These are phyloP conservation scores for Furcula furcula DNA, from an alignment of 2,888 invertebrate species.

Conservation along the genomic window DNA sequence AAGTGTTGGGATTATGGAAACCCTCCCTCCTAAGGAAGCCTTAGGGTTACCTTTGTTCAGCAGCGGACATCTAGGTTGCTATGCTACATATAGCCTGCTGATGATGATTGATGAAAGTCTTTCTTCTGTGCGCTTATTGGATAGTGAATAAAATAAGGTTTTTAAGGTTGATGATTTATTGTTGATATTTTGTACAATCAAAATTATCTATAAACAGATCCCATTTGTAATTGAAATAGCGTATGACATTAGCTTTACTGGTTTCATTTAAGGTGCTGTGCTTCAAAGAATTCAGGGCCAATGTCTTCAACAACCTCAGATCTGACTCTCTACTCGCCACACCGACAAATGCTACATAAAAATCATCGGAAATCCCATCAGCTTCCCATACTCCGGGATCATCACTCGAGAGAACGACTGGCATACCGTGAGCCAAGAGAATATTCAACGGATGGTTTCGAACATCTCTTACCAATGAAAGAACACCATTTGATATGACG, in stretches of 20 bases:
- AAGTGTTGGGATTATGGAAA: too few species aligned
- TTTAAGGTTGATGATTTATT: too few species aligned
- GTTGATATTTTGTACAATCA: too few species aligned
- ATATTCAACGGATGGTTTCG: constrained; percentile 88
- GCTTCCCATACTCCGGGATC: constrained; percentile 91
- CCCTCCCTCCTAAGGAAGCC: too few species aligned
- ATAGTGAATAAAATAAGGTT: too few species aligned
- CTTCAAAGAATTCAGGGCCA: constrained; percentile 87
- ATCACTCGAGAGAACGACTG: constrained; percentile 89
- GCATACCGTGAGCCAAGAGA: constrained; percentile 85
- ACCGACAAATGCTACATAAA: constrained; percentile 89
- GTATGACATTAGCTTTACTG: constrained; percentile 73
- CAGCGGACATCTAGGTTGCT: too few species aligned
- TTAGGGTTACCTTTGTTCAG: too few species aligned
- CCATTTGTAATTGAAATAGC: constrained; percentile 82
- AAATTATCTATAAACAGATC: constrained; percentile 73
- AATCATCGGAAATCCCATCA: constrained; percentile 87
- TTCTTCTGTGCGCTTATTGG: too few species aligned
- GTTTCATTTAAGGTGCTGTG: constrained; percentile 82
- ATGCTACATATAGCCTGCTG: too few species aligned
- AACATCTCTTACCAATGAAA: constrained; percentile 85
- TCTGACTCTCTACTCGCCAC: constrained; percentile 86
- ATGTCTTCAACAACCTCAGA: constrained; percentile 85
- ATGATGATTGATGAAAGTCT: too few species aligned
- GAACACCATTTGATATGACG: constrained; percentile 89